Base-by-base conservation (phyloP, 2,113 vertebrate genomes). In the Hystrix brachyura region DNA sequence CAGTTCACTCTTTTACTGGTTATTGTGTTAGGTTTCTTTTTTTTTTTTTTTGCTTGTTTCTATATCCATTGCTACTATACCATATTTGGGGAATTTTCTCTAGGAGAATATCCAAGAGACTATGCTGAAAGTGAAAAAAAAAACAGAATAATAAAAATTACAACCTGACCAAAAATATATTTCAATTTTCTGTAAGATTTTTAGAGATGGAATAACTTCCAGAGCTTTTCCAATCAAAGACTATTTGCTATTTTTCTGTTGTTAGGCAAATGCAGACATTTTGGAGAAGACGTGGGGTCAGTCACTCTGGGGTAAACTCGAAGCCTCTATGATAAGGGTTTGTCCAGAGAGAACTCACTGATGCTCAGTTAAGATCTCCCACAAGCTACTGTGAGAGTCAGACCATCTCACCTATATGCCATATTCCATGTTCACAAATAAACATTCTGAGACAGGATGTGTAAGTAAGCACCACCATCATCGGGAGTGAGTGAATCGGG, bases 341-440 rank as follows among this genome's bases (percentile, higher is more conserved):
- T 59, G 14, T 81, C 46, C 55, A 84, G 48, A 18, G 87, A n/a
- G 12, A 92, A 76, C 29, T 62, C 13, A 48, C 12, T 29, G 13
- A 78, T 59, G 13, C 43, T 95, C 32, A 92, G 21, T 92, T 60
- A 71, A 65, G 17, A 15, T 93, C 46, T 93, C 43, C 23, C 51
- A 87, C 2, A 94, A 92, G 34, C 43, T 92, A 80, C 59, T 55
- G 9, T 71, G 57, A 91, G 97, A 95, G 32, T 74, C 0, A 84
- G 74, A 94, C 29, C 89, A 80, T 87, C 87, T 95, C 19, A 80
- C 4, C 21, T 82, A 5, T 27, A 12, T 81, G 7, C 7, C 34
- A 29, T 96, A 57, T 81, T 19, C 72, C 53, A 29, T 18, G n/a
- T 57, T 85, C 97, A 8, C 53, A 94, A 94, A 96, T 87, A 95